These are phyloP conservation scores for Amphipoea lucens DNA, from an alignment of 2,888 invertebrate species.

Conservation along the genomic window DNA sequence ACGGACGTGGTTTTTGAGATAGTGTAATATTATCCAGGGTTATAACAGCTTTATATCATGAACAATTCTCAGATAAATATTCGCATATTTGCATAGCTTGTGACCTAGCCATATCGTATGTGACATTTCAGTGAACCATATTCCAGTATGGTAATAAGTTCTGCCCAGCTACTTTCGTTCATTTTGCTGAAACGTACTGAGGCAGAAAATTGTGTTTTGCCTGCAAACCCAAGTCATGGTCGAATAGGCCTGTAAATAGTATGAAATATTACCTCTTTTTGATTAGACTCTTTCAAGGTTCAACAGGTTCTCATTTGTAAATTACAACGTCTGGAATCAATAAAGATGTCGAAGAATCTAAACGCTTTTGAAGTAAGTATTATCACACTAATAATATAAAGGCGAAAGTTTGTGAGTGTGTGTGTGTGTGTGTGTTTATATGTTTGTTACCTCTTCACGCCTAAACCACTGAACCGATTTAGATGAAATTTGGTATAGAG, in stretches of 20 bases:
- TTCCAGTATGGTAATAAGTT: conserved; percentile 52
- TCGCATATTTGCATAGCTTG: conserved; percentile 19
- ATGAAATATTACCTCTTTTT: conserved; percentile 37
- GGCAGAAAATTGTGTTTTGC: conserved; percentile 58
- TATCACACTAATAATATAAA: too few species aligned
- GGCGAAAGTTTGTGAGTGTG: too few species aligned
- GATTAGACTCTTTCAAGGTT: conserved; percentile 23
- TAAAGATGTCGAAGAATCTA: neutral
- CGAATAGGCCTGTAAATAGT: conserved; percentile 37
- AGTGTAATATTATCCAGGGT: neutral
- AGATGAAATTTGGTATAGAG: too few species aligned
- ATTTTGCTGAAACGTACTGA: conserved; percentile 53
- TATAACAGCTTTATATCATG: neutral
- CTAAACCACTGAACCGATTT: too few species aligned
- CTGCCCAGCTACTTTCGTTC: conserved; percentile 42
- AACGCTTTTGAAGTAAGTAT: neutral
- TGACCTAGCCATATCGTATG: conserved; percentile 43
- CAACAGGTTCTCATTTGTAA: conserved; percentile 13
- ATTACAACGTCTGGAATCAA: conserved; percentile 7
- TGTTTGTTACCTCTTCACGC: too few species aligned
- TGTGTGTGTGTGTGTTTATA: too few species aligned
- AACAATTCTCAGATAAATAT: conserved; percentile 7
- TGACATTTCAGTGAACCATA: conserved; percentile 54
- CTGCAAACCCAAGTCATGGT: conserved; percentile 29
- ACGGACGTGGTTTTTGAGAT: neutral